Evolutionary conservation across 2,797 vertebrate species (phyloP), one percentile per base, ranked within the genome.

Genomic region (Anguilla anguilla): DNA sequence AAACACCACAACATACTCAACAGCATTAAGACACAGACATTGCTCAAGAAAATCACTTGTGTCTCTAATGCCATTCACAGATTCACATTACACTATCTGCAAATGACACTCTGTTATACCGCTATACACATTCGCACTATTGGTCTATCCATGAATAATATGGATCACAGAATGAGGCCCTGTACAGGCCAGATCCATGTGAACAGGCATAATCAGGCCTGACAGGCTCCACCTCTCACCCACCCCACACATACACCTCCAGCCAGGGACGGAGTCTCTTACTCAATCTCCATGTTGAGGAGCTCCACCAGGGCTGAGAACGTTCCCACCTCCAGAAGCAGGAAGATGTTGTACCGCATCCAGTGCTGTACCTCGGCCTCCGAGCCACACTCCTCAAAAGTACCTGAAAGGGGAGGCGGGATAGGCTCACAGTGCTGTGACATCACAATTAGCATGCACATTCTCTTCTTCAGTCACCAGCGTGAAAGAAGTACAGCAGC

Each of bases 211-310:
- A 39, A 74, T 13, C 9, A 74, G 2, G 74, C 69, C 11, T 11
- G 69, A 69, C 22, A 69, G 5, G 67, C 74, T 17, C 35, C 74
- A 39, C 43, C 22, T n/a, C 43, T 10, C 5, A 49, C 31, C 15
- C 22, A 82, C 79, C 46, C 79, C 25, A 51, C 6, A 82, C 22
- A 43, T 43, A 39, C 31, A 15, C 2, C 31, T 19, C 6, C 22
- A 6, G 25, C 7, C 7, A 25, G 9, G 6, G 79, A 25, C 19
- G 7, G 15, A 31, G n/a, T 25, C 49, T 94, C 97, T 94, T 96
- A 99, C 98, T 99, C 99, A 0, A 99, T 98, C 92, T 99, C 99
- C 99, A 99, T 99, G 96, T 98, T 99, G 86, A 99, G 97, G 90
- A 99, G 97, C 92, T 99, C 99, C 94, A 99, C 97, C 91, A 99